A percentile compares a stretch with the other conserved stretches of the same genome.
These are phyloP conservation scores for Sebastes miniatus DNA, from an alignment of 2,797 vertebrate species.

Conservation along the genomic window DNA sequence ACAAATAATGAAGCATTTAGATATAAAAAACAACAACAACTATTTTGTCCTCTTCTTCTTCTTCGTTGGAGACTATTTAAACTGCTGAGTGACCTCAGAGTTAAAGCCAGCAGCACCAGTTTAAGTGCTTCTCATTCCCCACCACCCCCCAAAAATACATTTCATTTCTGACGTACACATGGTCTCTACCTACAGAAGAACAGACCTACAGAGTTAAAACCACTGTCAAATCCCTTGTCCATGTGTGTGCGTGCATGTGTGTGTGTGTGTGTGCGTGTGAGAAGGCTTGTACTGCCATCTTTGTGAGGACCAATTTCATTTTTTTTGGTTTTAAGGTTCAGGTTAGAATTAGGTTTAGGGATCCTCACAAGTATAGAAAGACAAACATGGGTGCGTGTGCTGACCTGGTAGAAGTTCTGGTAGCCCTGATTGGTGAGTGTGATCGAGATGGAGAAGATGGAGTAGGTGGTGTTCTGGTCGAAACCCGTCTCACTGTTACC, in stretches of 20 bases:
- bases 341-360: not conserved
- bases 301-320: too few species aligned
- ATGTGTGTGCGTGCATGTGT: not conserved
- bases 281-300: too few species aligned
- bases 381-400: not conserved
- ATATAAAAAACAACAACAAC: not conserved
- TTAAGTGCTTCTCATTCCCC: not conserved
- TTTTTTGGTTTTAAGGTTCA: not conserved
- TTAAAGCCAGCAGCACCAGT: not conserved
- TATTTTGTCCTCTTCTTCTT: not conserved
- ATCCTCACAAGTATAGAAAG: not conserved
- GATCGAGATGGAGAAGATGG: conserved; percentile 94
- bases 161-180: not conserved
- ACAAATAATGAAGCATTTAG: not conserved
- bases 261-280: too few species aligned
- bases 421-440: conserved; percentile 93
- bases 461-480: conserved; percentile 95
- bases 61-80: not conserved
- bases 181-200: not conserved
- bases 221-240: not conserved
- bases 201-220: not conserved
- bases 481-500: conserved; percentile 96
- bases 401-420: conserved; percentile 92
- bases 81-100: not conserved
- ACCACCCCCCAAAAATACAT: not conserved